Evolutionary conservation across 2,113 vertebrate genomes (phyloP).

Genomic region (Campylomormyrus numenius): DNA sequence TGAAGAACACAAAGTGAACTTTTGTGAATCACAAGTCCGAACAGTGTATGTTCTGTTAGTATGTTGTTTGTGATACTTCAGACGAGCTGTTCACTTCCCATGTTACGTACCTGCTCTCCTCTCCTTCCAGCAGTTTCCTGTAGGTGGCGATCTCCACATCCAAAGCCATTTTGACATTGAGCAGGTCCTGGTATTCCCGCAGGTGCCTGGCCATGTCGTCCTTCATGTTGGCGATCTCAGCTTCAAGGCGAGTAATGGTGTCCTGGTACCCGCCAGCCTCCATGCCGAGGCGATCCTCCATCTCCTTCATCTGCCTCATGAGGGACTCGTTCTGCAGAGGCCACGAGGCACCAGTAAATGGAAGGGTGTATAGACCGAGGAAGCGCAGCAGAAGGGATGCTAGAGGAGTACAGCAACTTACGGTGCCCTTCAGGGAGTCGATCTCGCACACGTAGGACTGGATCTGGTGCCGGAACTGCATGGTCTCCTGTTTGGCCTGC

Average conservation of each 20-base stretch:
- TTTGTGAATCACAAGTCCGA: neutral
- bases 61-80: neutral
- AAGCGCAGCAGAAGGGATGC: neutral
- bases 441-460: constrained; percentile 84
- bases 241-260: constrained; percentile 70
- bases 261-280: constrained; percentile 73
- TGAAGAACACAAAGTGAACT: constrained; percentile 34
- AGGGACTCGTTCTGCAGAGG: constrained; percentile 74
- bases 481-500: constrained; percentile 77
- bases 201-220: constrained; percentile 92
- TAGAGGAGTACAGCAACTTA: constrained; percentile 44
- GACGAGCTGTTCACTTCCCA: neutral
- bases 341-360: neutral
- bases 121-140: constrained; percentile 91
- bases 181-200: constrained; percentile 88
- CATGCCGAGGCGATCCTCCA: constrained; percentile 71
- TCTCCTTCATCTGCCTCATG: constrained; percentile 81
- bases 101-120: constrained; percentile 77
- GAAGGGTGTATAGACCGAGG: too few relatives aligned
- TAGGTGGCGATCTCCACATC: constrained; percentile 94
- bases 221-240: constrained; percentile 78
- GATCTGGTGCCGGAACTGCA: constrained; percentile 85
- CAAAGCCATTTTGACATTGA: constrained; percentile 91
- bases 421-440: constrained; percentile 80
- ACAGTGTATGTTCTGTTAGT: neutral